phyloP scores from a whole-genome alignment of 2,888 invertebrate genomes.

The Strigamia crassipes region DNA sequence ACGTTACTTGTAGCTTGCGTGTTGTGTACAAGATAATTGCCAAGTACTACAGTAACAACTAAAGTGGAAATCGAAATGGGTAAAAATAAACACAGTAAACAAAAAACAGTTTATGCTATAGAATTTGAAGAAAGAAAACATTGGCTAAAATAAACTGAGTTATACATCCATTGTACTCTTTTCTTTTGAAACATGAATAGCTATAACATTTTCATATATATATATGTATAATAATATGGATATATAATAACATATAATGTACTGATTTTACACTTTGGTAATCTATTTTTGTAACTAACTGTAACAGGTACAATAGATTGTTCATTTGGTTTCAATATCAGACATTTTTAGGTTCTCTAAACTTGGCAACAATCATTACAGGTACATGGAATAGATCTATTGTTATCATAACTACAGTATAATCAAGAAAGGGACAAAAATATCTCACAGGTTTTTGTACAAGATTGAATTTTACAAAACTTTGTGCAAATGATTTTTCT shows the following conservation, averaged over 20 bases:
- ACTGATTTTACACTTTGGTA: neutral
- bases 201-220: neutral
- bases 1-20: too few species aligned
- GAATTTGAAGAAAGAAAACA: neutral
- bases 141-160: neutral
- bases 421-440: neutral
- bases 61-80: too few species aligned
- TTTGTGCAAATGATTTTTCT: neutral
- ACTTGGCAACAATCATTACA: neutral
- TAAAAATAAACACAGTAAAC: too few species aligned
- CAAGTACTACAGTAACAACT: too few species aligned
- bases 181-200: neutral
- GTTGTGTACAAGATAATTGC: too few species aligned
- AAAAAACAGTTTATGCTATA: too few species aligned
- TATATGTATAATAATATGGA: neutral
- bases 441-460: conserved; percentile 2
- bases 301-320: conserved; percentile 3
- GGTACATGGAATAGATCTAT: neutral
- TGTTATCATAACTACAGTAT: neutral
- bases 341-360: neutral
- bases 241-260: neutral
- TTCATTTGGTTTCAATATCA: neutral
- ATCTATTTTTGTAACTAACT: neutral
- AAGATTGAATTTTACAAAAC: conserved; percentile 21
- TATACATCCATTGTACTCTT: neutral